phyloP scores from a whole-genome alignment of 2,797 vertebrate genomes.

The Sciurus vulgaris region DNA sequence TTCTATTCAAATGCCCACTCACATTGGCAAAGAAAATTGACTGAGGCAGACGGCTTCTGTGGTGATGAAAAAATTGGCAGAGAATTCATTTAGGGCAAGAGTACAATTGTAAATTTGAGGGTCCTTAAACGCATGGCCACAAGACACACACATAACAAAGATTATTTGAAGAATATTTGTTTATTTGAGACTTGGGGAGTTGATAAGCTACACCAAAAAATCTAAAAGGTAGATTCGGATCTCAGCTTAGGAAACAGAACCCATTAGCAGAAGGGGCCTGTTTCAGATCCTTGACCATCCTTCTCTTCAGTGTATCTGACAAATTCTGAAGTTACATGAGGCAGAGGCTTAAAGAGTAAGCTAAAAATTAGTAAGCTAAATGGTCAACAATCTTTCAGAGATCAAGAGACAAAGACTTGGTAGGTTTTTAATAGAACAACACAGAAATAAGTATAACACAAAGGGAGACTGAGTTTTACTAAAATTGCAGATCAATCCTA shows the following conservation, averaged over 20 bases:
- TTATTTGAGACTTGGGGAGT: background rate
- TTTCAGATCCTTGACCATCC: background rate
- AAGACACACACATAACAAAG: background rate
- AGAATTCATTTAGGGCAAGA: background rate
- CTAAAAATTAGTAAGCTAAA: background rate
- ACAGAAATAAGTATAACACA: background rate
- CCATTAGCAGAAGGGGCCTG: background rate
- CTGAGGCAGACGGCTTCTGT: background rate
- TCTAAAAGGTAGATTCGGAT: background rate
- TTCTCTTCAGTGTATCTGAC: background rate
- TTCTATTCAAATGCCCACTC: background rate
- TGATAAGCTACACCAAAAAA: background rate
- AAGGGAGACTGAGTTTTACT: background rate
- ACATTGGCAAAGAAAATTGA: background rate
- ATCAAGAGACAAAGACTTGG: background rate
- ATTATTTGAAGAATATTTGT: background rate
- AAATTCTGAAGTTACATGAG: background rate
- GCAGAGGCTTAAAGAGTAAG: background rate
- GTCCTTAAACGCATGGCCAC: background rate
- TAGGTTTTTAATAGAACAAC: background rate
- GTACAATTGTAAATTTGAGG: background rate
- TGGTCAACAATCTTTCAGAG: background rate
- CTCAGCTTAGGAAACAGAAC: background rate
- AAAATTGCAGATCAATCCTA: background rate
- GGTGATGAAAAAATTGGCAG: background rate